phyloP scores from a whole-genome alignment of 2,888 invertebrate genomes.

The Aphodius granarius region DNA sequence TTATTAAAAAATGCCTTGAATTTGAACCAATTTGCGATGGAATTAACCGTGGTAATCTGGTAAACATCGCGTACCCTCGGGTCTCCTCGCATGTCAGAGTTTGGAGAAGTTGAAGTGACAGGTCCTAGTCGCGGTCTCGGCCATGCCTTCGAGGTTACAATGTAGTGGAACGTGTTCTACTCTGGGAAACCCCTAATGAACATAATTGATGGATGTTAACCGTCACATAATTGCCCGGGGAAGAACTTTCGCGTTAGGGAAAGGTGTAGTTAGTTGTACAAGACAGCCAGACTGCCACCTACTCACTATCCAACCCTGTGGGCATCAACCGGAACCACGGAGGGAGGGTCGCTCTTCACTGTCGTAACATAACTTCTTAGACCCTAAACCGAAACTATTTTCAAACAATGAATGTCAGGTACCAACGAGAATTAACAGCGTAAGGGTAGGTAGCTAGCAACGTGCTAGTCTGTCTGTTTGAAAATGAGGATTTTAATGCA shows the following conservation, averaged over 20 bases:
- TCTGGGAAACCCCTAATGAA: slow-evolving; percentile 20
- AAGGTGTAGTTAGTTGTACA: slow-evolving; percentile 12
- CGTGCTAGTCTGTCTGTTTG: no score
- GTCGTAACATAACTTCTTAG: neutral
- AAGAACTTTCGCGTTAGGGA: neutral
- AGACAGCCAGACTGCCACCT: neutral
- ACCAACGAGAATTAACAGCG: neutral
- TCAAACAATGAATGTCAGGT: neutral
- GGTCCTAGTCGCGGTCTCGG: neutral
- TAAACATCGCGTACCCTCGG: neutral
- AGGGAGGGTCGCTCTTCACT: neutral
- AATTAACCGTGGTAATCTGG: neutral
- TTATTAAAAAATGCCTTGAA: neutral
- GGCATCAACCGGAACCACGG: neutral
- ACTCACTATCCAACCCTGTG: neutral
- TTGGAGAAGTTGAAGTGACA: neutral
- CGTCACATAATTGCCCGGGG: slow-evolving; percentile 20
- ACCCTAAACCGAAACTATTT: neutral
- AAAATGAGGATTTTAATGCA: no score
- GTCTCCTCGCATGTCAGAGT: neutral
- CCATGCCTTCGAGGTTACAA: neutral
- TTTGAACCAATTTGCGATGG: neutral
- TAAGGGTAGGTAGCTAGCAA: neutral
- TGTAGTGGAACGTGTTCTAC: neutral
- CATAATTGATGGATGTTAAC: slow-evolving; percentile 27